Evolutionary conservation across 2,888 invertebrate genomes (phyloP), one percentile per base, ranked within the genome.

Genomic region (Thera britannica): DNA sequence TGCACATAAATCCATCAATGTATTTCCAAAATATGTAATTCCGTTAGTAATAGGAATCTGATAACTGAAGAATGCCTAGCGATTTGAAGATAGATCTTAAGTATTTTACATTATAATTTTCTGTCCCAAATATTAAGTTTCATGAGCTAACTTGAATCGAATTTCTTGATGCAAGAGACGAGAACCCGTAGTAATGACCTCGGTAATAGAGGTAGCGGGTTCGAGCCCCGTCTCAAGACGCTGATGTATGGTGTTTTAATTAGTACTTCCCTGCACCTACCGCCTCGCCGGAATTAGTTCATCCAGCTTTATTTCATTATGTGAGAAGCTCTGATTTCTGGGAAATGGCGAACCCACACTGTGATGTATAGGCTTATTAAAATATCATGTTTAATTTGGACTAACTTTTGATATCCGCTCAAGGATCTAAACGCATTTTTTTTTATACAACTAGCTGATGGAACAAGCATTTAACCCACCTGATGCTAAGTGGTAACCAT

Each of bases 231-330:
- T 72, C 75, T 54, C 41, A 51, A 48, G 83, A 79, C 80, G 76
- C 84, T 92, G 92, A 92, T 90, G 87, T 89, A 93, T 88, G 86
- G 86, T 78, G 86, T 88, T 93, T 93, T 92, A 93, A 93, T 93
- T 90, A 90, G 89, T 85, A 88, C 88, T 90, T 92, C 91, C 92
- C 79, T 78, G 63, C 73, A 63, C 68, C 68, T 61, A 64, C 68
- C 71, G 64, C 67, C 68, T 70, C 61, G 65, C 56, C 62, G 58
- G 70, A 70, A 70, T 70, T 67, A 67, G 67, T 63, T 38, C 56
- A 52, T 66, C 49, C 61, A 60, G 54, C 62, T 58, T 62, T 46
- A 36, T 66, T 58, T 62, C 58, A 62, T 62, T 65, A 65, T 51
- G 23, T 41, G 2, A 11, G 56, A 58, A 64, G 7, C 5, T 44